Conservation (phyloP, 2,888 invertebrate genomes). For the Tenthredo scrophulariae region DNA sequence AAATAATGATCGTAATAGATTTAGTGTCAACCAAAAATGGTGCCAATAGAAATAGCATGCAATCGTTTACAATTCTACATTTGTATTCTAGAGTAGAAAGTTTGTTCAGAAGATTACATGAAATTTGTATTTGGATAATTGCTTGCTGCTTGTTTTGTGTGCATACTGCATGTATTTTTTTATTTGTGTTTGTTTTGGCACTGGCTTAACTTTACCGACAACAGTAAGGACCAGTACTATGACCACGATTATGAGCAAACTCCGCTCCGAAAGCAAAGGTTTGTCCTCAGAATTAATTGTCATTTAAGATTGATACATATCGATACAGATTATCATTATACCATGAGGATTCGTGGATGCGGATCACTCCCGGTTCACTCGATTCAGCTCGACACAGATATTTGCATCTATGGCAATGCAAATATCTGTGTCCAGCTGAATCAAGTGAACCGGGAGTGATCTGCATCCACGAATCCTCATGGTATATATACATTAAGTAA, state of each 20-base stretch:
- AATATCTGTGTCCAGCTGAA: too few species aligned
- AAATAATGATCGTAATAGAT: not conserved
- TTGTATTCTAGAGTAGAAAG: not conserved
- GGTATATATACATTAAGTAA: not conserved
- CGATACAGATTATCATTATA: not conserved
- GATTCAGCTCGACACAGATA: too few species aligned
- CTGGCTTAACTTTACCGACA: slow-evolving; percentile 58
- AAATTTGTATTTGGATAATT: slow-evolving; percentile 30
- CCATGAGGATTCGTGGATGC: too few species aligned
- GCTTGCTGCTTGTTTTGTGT: slow-evolving; percentile 60
- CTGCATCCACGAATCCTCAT: too few species aligned
- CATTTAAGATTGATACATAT: too few species aligned
- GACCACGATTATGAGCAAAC: slow-evolving; percentile 71
- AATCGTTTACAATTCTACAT: slow-evolving; percentile 11
- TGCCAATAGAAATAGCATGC: not conserved
- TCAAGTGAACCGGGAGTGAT: too few species aligned
- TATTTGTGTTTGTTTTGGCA: slow-evolving; percentile 52
- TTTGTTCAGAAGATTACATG: not conserved
- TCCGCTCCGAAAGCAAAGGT: slow-evolving; percentile 73
- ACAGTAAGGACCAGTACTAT: slow-evolving; percentile 73
- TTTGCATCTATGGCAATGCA: too few species aligned
- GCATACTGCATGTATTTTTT: slow-evolving; percentile 56
- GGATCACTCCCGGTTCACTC: too few species aligned
- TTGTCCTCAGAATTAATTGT: slow-evolving; percentile 55
- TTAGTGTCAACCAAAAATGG: not conserved